A percentile compares a stretch with the other conserved stretches of the same genome.
These are phyloP conservation scores for Rhabdornis inornatus DNA, from an alignment of 2,113 vertebrate species.

Conservation along the genomic window DNA sequence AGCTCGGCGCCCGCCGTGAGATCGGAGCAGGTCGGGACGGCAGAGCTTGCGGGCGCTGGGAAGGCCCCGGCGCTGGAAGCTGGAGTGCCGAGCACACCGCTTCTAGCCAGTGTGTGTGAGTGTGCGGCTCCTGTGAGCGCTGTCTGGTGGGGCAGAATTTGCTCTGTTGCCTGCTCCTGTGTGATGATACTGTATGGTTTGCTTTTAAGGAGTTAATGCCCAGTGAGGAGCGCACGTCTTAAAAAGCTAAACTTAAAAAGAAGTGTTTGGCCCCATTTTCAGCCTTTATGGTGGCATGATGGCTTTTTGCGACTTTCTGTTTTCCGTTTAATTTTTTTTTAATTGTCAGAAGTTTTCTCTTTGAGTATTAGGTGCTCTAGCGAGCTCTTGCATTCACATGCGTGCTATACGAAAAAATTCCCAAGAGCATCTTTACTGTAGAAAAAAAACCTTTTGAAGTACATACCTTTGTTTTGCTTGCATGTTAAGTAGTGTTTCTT, in stretches of 20 bases:
- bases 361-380: neutral
- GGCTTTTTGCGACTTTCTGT: neutral
- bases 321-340: neutral
- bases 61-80: neutral
- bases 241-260: neutral
- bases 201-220: neutral
- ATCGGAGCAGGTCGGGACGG: neutral
- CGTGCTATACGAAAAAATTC: neutral
- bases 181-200: rapidly evolving
- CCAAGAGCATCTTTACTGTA: rapidly evolving
- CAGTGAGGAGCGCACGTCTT: rapidly evolving
- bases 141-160: neutral
- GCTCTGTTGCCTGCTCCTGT: neutral
- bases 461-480: neutral
- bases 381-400: neutral
- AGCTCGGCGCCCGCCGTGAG: neutral
- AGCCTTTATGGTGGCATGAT: rapidly evolving
- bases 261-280: neutral
- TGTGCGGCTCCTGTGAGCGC: neutral
- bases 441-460: neutral
- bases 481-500: neutral
- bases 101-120: rapidly evolving
- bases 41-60: neutral
- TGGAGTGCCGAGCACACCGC: neutral
- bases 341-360: neutral